phyloP scores from a whole-genome alignment of 2,797 vertebrate genomes.

The Sebastes jordani region DNA sequence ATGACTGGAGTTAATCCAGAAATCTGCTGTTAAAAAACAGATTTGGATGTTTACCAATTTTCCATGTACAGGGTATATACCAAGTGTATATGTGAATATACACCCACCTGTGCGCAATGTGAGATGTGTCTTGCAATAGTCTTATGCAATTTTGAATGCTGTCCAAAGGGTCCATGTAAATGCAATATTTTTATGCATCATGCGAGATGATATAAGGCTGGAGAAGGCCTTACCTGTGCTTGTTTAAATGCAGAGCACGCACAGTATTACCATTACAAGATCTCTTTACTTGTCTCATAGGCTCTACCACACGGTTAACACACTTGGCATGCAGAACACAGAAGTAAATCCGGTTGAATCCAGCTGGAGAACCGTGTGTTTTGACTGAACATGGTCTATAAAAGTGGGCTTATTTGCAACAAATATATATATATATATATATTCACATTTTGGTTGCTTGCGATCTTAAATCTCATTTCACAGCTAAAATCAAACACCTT shows the following conservation, averaged over 20 bases:
- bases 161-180: constrained; percentile 47
- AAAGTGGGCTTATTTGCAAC: constrained; percentile 3
- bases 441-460: neutral
- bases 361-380: constrained; percentile 23
- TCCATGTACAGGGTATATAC: neutral
- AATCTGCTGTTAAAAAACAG: neutral
- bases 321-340: constrained; percentile 48
- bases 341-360: constrained; percentile 39
- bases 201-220: constrained; percentile 35
- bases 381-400: constrained; percentile 7
- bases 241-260: constrained; percentile 60
- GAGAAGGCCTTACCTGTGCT: constrained; percentile 19
- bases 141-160: constrained; percentile 33
- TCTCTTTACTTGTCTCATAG: constrained; percentile 66
- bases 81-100: neutral
- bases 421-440: neutral
- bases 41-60: neutral
- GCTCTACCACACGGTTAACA: constrained; percentile 29
- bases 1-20: neutral
- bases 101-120: neutral
- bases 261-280: constrained; percentile 55
- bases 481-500: neutral
- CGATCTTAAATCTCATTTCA: neutral
- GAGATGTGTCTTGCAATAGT: constrained; percentile 5
- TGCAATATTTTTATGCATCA: constrained; percentile 56